A percentile compares a stretch with the other conserved stretches of the same genome.
These are phyloP conservation scores for Clarias laeviceps DNA, from an alignment of 2,797 vertebrate species.

Conservation along the genomic window DNA sequence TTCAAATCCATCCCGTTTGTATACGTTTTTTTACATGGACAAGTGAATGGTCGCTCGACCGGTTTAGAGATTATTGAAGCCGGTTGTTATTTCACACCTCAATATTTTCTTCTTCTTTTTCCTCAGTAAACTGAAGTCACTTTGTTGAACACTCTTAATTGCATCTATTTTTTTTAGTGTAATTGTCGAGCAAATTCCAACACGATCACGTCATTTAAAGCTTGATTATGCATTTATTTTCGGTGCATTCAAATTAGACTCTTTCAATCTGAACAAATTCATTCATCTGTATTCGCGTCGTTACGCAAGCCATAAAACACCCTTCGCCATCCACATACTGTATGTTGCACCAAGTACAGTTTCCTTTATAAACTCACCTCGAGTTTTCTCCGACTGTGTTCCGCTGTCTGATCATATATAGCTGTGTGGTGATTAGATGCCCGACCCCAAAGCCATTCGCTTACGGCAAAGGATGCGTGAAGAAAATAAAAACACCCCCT, in stretches of 20 bases:
- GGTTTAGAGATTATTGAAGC: constrained; percentile 12
- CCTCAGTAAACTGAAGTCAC: neutral
- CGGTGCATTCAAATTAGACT: neutral
- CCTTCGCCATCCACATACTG: neutral
- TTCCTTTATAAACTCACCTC: constrained; percentile 46
- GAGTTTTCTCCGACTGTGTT: constrained; percentile 17
- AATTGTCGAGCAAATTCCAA: neutral
- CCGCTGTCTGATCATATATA: constrained; percentile 25
- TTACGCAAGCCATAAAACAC: neutral
- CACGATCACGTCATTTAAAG: neutral
- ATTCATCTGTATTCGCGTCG: neutral
- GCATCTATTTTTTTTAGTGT: neutral
- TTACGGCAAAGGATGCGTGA: constrained; percentile 22
- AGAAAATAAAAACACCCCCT: constrained; percentile 31
- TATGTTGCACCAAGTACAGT: neutral
- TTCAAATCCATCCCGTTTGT: neutral
- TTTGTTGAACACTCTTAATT: neutral
- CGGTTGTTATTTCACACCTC: constrained; percentile 29
- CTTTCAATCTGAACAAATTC: neutral
- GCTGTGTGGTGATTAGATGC: constrained; percentile 22
- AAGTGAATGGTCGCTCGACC: constrained; percentile 10
- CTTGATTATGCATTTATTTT: neutral
- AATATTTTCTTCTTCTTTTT: constrained; percentile 7
- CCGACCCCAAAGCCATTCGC: constrained; percentile 36
- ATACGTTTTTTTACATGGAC: neutral